A percentile compares a stretch with the other conserved stretches of the same genome.
Evolutionary conservation across 2,797 vertebrate species (phyloP).

Genomic region (Sebastolobus altivelis): DNA sequence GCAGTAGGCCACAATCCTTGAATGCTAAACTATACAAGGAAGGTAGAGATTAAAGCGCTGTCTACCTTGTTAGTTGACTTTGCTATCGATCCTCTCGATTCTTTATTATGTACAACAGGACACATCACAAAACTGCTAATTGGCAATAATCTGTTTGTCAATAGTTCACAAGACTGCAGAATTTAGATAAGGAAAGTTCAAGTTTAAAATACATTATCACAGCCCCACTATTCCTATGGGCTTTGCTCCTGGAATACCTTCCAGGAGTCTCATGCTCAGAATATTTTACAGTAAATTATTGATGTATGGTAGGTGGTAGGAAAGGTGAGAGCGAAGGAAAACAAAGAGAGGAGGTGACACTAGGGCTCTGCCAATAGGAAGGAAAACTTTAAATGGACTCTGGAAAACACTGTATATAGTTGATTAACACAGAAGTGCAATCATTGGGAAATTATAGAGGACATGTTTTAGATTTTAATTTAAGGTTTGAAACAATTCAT

Average conservation of each 20-base stretch:
- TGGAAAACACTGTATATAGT: constrained; percentile 2
- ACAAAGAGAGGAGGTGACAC: constrained; percentile 66
- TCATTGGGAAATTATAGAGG: neutral
- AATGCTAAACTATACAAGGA: constrained; percentile 56
- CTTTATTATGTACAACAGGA: constrained; percentile 89
- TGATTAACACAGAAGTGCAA: constrained; percentile 2
- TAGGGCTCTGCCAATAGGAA: constrained; percentile 42
- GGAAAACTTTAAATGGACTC: constrained; percentile 49
- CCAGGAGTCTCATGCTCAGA: constrained; percentile 80
- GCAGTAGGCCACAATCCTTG: constrained; percentile 40
- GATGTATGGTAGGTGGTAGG: constrained; percentile 57
- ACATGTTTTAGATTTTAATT: constrained; percentile 17
- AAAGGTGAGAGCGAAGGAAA: constrained; percentile 70
- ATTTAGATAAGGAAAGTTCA: constrained; percentile 89
- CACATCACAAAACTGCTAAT: constrained; percentile 90
- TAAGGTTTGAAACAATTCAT: constrained; percentile 19
- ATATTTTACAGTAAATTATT: constrained; percentile 81
- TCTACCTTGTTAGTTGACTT: constrained; percentile 84
- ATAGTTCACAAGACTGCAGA: constrained; percentile 87
- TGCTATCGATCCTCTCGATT: constrained; percentile 84
- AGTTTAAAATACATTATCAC: constrained; percentile 86
- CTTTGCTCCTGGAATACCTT: constrained; percentile 74
- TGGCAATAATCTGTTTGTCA: constrained; percentile 91
- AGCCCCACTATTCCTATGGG: constrained; percentile 70
- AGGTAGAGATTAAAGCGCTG: constrained; percentile 73